Evolutionary conservation across 2,797 vertebrate species (phyloP), one percentile per base, ranked within the genome.

Genomic region (Centroberyx gerrardi): DNA sequence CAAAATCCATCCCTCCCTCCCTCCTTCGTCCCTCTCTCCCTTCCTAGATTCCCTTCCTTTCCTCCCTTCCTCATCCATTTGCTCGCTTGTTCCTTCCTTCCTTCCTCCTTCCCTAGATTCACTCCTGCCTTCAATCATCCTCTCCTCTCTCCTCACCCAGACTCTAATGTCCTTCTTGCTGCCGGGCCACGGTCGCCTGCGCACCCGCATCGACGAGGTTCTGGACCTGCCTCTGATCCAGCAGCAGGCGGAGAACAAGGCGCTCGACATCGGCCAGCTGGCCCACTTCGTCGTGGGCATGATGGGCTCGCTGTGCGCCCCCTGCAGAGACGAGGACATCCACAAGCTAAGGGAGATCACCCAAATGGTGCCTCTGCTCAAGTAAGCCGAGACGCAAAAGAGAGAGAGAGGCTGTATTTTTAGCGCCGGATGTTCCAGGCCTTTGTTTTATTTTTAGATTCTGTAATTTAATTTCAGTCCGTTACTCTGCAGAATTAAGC

Each of bases 291-390:
- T 98, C 31, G 96, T 97, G 61, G 95, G 94, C 56, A 97, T 97
- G 94, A 99, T 99, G 97, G 97, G 96, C 29, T 96, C 96, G 0
- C 94, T 99, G 42, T 99, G 98, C 56, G 97, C 98, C 66, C 98
- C 98, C 73, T 96, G 94, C 81, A 94, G 97, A 81, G 98, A 99
- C 59, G 87, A 96, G 68, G 97, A 98, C 81, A 94, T 99, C 80
- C 92, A 85, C 68, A 96, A 96, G 69, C 93, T 99, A 27, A 96
- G 95, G 75, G 94, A 96, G 78, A 96, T 96, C 91, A 72, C 93
- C 17, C 97, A 97, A 72, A 92, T 97, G 29, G 96, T 99, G 74
- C 95, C 96, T 80, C 94, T 99, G 68, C 96, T 99, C 85, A 98
- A 96, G 98, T 98, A 94, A 86, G 90, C 46, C 27, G n/a, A 3